phyloP scores from a whole-genome alignment of 2,113 vertebrate species.

The Callaeas wilsoni region DNA sequence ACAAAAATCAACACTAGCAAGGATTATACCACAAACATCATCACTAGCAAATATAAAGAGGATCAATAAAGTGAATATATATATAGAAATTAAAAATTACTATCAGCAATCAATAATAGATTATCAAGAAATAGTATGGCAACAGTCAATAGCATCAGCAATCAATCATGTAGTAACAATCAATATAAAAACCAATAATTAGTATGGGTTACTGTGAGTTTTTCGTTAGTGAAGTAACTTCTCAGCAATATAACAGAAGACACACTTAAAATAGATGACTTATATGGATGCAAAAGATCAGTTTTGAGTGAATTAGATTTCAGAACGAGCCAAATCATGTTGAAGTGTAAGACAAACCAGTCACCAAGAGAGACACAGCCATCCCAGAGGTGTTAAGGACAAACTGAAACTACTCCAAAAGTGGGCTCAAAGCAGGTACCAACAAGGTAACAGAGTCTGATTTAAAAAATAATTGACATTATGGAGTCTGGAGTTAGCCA shows the following conservation, averaged over 20 bases:
- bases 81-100: not conserved
- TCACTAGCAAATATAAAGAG: not conserved
- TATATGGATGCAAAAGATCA: not conserved
- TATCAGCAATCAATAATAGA: not conserved
- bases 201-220: not conserved
- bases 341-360: not conserved
- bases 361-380: not conserved
- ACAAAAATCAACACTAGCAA: not conserved
- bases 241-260: not conserved
- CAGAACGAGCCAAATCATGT: not conserved
- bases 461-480: fast-evolving
- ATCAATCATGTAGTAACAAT: not conserved
- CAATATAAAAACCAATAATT: not conserved
- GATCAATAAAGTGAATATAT: not conserved
- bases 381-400: not conserved
- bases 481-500: not conserved
- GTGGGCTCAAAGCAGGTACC: fast-evolving
- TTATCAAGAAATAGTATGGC: not conserved
- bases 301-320: not conserved
- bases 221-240: not conserved
- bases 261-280: not conserved
- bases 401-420: not conserved
- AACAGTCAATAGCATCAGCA: not conserved
- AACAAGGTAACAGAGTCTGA: not conserved
- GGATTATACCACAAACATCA: not conserved